phyloP scores from a whole-genome alignment of 2,888 invertebrate genomes.

The Holacanthella duospinosa region DNA sequence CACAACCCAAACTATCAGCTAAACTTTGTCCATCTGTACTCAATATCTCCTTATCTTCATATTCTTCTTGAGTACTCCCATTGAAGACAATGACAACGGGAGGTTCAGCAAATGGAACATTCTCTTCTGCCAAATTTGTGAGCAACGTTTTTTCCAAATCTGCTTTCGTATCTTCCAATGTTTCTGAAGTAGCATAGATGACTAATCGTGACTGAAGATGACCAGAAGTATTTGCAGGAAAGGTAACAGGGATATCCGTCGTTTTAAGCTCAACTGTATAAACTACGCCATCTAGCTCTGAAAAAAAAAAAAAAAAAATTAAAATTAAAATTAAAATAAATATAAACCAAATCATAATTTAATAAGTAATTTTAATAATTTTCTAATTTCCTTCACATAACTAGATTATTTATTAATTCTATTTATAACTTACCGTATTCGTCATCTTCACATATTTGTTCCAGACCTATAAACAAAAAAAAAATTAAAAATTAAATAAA shows the following conservation, averaged over 20 bases:
- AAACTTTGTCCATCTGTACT: conserved; percentile 33
- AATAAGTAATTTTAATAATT: no score
- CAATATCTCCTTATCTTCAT: conserved; percentile 29
- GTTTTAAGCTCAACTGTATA: conserved; percentile 61
- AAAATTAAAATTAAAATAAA: no score
- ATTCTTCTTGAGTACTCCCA: conserved; percentile 21
- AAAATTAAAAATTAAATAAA: neutral
- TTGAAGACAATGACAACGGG: conserved; percentile 36
- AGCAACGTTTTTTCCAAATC: conserved; percentile 83
- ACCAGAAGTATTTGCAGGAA: conserved; percentile 28
- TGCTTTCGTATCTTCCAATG: conserved; percentile 81
- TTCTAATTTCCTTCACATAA: no score
- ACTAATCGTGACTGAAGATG: conserved; percentile 34
- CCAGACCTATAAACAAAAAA: conserved; percentile 37
- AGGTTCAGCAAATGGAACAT: conserved; percentile 49
- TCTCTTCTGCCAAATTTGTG: conserved; percentile 81
- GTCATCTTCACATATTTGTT: conserved; percentile 76
- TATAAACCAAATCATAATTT: no score
- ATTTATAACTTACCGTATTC: no score
- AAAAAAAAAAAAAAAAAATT: no score
- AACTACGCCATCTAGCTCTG: conserved; percentile 63
- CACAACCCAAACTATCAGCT: conserved; percentile 36
- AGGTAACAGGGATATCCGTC: conserved; percentile 32
- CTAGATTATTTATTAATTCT: no score
- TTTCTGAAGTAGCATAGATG: conserved; percentile 74